Percentiles rank a stretch among this genome's conserved stretches.
These are phyloP conservation scores for Potorous gilbertii DNA, from an alignment of 2,797 vertebrate species.

Conservation along the genomic window DNA sequence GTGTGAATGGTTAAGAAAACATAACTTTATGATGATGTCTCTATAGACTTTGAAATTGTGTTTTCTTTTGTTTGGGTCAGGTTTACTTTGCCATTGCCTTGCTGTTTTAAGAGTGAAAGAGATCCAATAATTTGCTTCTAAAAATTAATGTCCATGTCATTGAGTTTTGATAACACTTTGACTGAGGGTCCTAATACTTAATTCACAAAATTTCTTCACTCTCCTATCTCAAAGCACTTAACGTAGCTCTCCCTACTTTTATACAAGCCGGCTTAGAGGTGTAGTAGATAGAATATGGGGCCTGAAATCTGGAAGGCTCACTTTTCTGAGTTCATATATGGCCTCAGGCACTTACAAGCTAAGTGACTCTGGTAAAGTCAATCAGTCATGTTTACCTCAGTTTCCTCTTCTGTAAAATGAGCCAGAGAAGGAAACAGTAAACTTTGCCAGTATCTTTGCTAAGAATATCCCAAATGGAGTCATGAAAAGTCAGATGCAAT, in stretches of 20 bases:
- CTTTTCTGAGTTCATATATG: not conserved
- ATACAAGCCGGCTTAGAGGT: not conserved
- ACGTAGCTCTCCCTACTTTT: not conserved
- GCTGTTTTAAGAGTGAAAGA: constrained; percentile 46
- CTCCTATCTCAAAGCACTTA: not conserved
- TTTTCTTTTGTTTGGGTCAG: constrained; percentile 65
- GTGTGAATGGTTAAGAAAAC: not conserved
- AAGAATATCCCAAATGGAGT: not conserved
- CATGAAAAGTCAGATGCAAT: not conserved
- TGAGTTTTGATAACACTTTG: constrained; percentile 27
- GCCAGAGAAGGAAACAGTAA: not conserved
- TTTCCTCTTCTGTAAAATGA: not conserved
- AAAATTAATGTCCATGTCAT: constrained; percentile 43
- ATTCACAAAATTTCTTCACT: not conserved
- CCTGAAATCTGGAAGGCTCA: not conserved
- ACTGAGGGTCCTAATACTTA: not conserved
- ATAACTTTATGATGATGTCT: constrained; percentile 6
- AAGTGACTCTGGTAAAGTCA: not conserved
- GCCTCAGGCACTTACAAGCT: not conserved
- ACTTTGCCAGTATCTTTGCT: not conserved
- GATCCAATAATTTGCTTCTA: constrained; percentile 59
- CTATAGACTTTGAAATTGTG: constrained; percentile 41
- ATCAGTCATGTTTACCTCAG: not conserved
- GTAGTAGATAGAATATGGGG: not conserved
- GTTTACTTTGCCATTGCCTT: constrained; percentile 59